Conservation (phyloP, 2,797 vertebrate genomes). For the Gadopsis bispinosus region DNA sequence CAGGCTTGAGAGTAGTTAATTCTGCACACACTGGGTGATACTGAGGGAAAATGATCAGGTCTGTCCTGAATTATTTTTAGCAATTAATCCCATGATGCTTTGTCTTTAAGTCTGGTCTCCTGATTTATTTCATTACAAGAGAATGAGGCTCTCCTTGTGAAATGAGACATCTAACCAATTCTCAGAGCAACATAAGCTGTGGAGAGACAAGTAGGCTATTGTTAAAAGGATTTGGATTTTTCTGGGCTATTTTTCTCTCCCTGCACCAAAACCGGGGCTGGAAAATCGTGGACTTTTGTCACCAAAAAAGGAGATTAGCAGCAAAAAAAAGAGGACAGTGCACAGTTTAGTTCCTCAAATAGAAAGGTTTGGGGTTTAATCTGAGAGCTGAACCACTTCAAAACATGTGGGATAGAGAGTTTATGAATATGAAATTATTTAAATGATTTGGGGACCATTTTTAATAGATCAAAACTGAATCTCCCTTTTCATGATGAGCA, state of each 20-base stretch:
- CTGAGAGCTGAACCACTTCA: slow-evolving; percentile 35
- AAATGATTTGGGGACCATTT: slow-evolving; percentile 31
- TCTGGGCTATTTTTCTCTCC: slow-evolving; percentile 34
- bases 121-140: slow-evolving; percentile 16
- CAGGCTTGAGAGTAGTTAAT: not conserved
- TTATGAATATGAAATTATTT: slow-evolving; percentile 43
- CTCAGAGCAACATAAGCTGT: slow-evolving; percentile 25
- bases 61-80: slow-evolving; percentile 1
- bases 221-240: slow-evolving; percentile 64
- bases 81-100: not conserved
- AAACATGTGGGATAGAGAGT: slow-evolving; percentile 26
- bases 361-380: slow-evolving; percentile 52
- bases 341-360: slow-evolving; percentile 50
- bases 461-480: slow-evolving; percentile 5
- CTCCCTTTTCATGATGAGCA: not conserved
- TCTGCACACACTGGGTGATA: not conserved
- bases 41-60: not conserved
- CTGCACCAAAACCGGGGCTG: slow-evolving; percentile 22
- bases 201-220: slow-evolving; percentile 61
- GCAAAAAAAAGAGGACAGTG: slow-evolving; percentile 17
- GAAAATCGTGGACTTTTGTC: slow-evolving; percentile 47
- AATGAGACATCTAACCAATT: slow-evolving; percentile 41
- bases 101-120: slow-evolving; percentile 1
- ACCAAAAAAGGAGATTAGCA: slow-evolving; percentile 57
- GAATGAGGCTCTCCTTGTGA: slow-evolving; percentile 19